These are phyloP conservation scores for Sylvietta virens DNA, from an alignment of 2,113 vertebrate genomes.

Conservation along the genomic window DNA sequence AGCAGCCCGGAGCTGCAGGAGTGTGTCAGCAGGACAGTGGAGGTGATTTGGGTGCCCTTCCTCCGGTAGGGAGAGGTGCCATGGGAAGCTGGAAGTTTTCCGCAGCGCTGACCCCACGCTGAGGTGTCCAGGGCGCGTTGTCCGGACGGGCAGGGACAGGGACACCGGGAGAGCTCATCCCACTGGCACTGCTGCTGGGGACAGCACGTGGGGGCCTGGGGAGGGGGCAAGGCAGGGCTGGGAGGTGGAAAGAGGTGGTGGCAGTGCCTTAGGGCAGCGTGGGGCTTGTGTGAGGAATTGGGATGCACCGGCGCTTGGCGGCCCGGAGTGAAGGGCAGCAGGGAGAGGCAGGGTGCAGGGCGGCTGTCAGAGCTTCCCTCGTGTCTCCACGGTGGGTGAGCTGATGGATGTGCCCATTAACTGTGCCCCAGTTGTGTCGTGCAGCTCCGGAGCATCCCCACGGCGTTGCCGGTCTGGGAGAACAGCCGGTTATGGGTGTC, in stretches of 20 bases:
- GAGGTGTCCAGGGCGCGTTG: fast-evolving
- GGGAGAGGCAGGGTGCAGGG: neutral
- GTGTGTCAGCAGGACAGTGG: neutral
- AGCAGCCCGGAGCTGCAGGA: neutral
- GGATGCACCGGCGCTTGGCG: fast-evolving
- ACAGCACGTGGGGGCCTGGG: neutral
- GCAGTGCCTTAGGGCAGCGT: neutral
- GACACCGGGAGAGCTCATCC: neutral
- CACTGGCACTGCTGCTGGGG: neutral
- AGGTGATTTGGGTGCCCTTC: neutral
- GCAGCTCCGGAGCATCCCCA: fast-evolving
- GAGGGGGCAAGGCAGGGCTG: neutral
- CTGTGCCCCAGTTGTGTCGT: neutral
- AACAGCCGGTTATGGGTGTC: neutral
- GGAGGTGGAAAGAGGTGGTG: neutral
- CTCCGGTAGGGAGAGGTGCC: neutral
- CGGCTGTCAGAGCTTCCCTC: neutral
- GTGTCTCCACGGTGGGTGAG: neutral
- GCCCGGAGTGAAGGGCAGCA: neutral
- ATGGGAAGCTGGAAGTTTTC: neutral
- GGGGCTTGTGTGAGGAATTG: neutral
- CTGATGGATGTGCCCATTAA: neutral
- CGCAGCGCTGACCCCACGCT: fast-evolving
- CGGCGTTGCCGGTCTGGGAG: fast-evolving
- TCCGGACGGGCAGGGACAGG: neutral